A percentile compares a stretch with the other conserved stretches of the same genome.
These are phyloP conservation scores for Anoplopoma fimbria DNA, from an alignment of 2,113 vertebrate species.

Conservation along the genomic window DNA sequence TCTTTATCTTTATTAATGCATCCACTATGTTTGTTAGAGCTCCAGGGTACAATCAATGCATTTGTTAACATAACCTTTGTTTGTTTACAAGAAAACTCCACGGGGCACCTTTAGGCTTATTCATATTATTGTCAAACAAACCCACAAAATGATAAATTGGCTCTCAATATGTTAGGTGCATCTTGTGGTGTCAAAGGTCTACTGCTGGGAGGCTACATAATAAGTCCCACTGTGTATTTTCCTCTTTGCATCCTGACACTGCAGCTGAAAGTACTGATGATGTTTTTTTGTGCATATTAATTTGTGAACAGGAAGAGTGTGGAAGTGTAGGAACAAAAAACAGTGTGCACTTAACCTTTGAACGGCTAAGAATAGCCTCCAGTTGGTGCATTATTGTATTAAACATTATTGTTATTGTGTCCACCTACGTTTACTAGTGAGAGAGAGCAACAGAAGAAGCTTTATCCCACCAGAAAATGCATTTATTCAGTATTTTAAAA, in stretches of 20 bases:
- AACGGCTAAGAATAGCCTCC: constrained; percentile 19
- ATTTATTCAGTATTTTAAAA: not conserved
- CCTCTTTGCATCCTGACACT: constrained; percentile 22
- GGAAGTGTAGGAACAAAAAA: constrained; percentile 21
- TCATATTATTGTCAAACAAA: not conserved
- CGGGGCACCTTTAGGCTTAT: not conserved
- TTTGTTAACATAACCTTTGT: not conserved
- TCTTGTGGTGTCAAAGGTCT: constrained; percentile 37
- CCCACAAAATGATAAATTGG: constrained; percentile 2
- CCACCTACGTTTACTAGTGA: not conserved
- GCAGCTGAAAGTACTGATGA: constrained; percentile 15
- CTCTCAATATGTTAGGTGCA: not conserved
- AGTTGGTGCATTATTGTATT: not conserved
- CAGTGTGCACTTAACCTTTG: constrained; percentile 52
- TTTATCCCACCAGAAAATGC: not conserved
- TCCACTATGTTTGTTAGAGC: not conserved
- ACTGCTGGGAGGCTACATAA: constrained; percentile 52
- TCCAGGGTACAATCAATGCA: not conserved
- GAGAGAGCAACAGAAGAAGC: not conserved
- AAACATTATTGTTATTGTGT: not conserved
- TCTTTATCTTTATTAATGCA: not conserved
- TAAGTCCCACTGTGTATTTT: constrained; percentile 59
- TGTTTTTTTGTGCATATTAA: constrained; percentile 11
- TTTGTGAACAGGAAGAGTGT: constrained; percentile 28
- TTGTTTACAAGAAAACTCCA: constrained; percentile 9